Evolutionary conservation across 2,888 invertebrate genomes (phyloP), one percentile per base, ranked within the genome.

Genomic region (Lycaena phlaeas): DNA sequence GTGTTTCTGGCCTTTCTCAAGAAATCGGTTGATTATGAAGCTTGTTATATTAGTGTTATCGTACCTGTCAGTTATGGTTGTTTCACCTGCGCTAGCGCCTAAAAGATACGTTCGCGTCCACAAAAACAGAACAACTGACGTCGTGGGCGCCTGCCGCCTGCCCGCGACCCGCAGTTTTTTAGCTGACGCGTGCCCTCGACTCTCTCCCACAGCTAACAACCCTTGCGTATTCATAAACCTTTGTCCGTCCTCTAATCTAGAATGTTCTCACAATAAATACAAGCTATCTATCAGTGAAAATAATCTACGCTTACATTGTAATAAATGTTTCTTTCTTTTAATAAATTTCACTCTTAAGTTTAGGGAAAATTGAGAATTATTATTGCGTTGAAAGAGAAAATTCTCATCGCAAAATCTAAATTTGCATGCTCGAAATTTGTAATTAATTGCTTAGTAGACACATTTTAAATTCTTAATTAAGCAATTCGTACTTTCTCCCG

Each of bases 391-490:
- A 60, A 60, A 58, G 48, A 57, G 59, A 61, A 59, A 31, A 31
- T 31, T 30, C 39, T 26, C 61, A 61, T 64, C 58, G 64, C 60
- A 64, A 59, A 27, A 59, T 56, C 50, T 47, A 57, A 66, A 59
- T 62, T 60, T 53, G 60, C 54, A 62, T 55, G 66, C 66, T 68
- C 67, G 66, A 74, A 71, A 68, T 69, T 77, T 68, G 64, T 78
- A 78, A 84, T 82, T 81, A 84, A 81, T 81, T 81, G 79, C 74
- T 71, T 58, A 62, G 71, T 63, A 72, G 79, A 78, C 76, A 81
- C 76, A 75, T 82, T 82, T 81, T 74, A 79, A 81, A 81, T 84
- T 81, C 78, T 78, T 82, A 82, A 84, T 82, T 84, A 84, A 82
- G 82, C 82, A 82, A 81, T 82, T 77, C 78, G 72, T 81, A 81